Evolutionary conservation across 2,113 vertebrate species (phyloP).

Genomic region (Callipepla squamata): DNA sequence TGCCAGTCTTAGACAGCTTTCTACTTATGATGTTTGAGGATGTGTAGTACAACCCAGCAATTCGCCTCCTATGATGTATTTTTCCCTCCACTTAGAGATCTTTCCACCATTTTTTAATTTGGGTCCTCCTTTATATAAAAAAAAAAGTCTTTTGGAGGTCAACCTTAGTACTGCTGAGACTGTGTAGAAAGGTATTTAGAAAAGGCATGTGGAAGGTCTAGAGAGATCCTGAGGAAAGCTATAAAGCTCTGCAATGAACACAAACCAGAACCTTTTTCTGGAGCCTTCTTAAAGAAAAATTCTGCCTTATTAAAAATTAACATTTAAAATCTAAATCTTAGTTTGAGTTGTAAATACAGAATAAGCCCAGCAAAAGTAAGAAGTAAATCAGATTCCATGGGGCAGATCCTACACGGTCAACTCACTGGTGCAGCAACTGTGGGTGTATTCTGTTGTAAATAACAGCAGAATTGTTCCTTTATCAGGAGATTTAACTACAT

Average conservation of each 20-base stretch:
- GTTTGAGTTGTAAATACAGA: background rate
- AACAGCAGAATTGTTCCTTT: background rate
- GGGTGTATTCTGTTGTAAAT: background rate
- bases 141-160: background rate
- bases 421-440: background rate
- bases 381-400: background rate
- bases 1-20: background rate
- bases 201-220: background rate
- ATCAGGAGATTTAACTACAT: background rate
- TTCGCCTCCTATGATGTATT: background rate
- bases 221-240: conserved; percentile 1
- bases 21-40: background rate
- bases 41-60: background rate
- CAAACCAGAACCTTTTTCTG: conserved; percentile 19
- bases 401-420: background rate
- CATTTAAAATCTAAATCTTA: background rate
- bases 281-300: conserved; percentile 24
- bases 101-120: background rate
- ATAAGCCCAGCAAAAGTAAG: background rate
- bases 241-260: conserved; percentile 3
- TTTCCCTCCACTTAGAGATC: background rate
- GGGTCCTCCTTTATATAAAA: background rate
- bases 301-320: conserved; percentile 29
- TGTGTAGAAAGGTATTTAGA: background rate
- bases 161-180: background rate